These are phyloP conservation scores for Apodemia mormo DNA, from an alignment of 2,888 invertebrate species.

Conservation along the genomic window DNA sequence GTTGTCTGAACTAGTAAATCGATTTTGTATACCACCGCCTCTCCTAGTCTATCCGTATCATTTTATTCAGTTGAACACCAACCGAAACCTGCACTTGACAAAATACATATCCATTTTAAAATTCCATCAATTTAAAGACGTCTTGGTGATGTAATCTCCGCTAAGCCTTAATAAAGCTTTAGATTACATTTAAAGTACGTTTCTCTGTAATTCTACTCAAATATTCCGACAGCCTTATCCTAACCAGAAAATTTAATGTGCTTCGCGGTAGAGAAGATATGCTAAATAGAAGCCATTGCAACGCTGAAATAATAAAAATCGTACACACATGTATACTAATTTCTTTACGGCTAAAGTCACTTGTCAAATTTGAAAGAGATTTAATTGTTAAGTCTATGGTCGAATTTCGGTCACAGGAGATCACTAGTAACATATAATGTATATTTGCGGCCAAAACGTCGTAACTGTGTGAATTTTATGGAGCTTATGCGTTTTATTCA, in stretches of 20 bases:
- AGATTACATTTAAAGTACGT: constrained; percentile 5
- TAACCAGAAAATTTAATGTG: not conserved
- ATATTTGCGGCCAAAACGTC: too few species aligned
- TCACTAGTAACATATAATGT: too few species aligned
- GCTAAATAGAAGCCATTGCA: too few species aligned
- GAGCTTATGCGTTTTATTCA: too few species aligned
- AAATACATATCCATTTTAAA: constrained; percentile 5
- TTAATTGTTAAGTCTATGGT: too few species aligned
- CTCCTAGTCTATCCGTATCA: not conserved
- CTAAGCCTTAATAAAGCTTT: not conserved
- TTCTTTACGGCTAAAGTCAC: too few species aligned
- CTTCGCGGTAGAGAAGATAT: too few species aligned
- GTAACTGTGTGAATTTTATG: too few species aligned
- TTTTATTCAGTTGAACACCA: not conserved
- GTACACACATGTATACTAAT: too few species aligned
- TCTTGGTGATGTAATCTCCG: not conserved
- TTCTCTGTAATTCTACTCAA: not conserved
- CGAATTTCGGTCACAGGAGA: too few species aligned
- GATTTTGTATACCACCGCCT: not conserved
- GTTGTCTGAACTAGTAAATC: not conserved
- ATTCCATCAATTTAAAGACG: not conserved
- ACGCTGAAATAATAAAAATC: too few species aligned
- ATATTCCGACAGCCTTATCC: not conserved
- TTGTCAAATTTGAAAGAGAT: too few species aligned
- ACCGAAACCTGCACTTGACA: not conserved